Evolutionary conservation across 2,888 invertebrate genomes (phyloP).

Genomic region (Agrochola litura): DNA sequence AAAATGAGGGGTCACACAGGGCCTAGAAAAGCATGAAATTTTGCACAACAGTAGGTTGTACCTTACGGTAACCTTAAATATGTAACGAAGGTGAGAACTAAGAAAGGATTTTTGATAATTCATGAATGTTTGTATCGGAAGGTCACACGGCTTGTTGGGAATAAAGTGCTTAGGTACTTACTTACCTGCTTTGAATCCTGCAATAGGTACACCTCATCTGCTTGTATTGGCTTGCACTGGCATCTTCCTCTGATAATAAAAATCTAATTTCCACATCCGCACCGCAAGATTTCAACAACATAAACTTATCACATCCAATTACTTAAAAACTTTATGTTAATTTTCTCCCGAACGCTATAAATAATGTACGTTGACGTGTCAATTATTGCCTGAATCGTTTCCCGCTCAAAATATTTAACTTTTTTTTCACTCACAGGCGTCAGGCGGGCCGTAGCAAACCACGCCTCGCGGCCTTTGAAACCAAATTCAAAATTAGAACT

Average conservation of each 20-base stretch:
- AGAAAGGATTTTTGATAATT: no score
- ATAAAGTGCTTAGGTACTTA: no score
- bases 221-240: neutral
- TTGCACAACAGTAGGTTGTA: no score
- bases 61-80: no score
- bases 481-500: constrained; percentile 74
- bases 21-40: no score
- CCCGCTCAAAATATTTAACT: constrained; percentile 75
- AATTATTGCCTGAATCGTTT: constrained; percentile 87
- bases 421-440: constrained; percentile 62
- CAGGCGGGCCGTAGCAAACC: constrained; percentile 77
- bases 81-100: no score
- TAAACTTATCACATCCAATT: constrained; percentile 89
- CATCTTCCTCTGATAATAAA: constrained; percentile 70
- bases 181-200: no score
- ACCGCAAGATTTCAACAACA: constrained; percentile 72
- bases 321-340: constrained; percentile 84
- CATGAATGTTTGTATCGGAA: no score
- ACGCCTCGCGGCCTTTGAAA: constrained; percentile 78
- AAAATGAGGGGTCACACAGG: no score
- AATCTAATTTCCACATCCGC: constrained; percentile 78
- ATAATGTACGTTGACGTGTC: constrained; percentile 88
- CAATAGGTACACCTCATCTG: no score
- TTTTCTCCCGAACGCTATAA: constrained; percentile 84
- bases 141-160: no score